Base-by-base conservation (phyloP, 2,888 invertebrate species). In the Tromatobia lineatoria region DNA sequence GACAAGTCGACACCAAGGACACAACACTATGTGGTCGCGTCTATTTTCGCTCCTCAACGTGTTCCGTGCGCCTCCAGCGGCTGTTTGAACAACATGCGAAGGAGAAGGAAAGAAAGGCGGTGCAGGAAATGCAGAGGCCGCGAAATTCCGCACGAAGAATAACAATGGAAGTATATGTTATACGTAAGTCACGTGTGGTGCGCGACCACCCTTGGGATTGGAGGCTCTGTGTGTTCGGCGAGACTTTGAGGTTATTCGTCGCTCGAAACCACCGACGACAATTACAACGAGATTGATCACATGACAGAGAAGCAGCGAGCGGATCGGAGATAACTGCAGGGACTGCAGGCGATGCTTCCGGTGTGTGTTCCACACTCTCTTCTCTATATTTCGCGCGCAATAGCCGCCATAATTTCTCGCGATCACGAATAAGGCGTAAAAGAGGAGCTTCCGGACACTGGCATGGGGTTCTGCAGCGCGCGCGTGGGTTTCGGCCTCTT, bases 361-460 rank as follows among this genome's bases (percentile, higher is more conserved):
- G 64, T 38, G 38, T 64, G 64, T 20, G 64, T 64, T 38, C 38
- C 64, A 64, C 25, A 64, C 64, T 64, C 64, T 38, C 64, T 20
- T 34, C 34, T 61, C 18, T 61, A 34, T 61, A 61, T 61, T 61
- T 61, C 61, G 61, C 61, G 61, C 61, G 59, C 61, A 61, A 75
- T 61, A 34, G 25, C 74, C 78, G 84, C 81, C 78, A 81, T 81
- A 81, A 84, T 84, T 84, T 84, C 84, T 78, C 84, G 84, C 81
- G 84, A 84, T 81, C 84, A 84, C 84, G 84, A 84, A 81, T 84
- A 84, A 78, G 74, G 81, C 84, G 84, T 84, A 84, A 84, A 84
- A 84, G 57, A 84, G 81, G 59, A 47, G 78, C 81, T 81, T 84
- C 84, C 84, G 84, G 84, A 81, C 20, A 70, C 8, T 67, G 45